Base-by-base conservation (phyloP, 2,797 vertebrate genomes). In the Gephyroberyx darwinii region DNA sequence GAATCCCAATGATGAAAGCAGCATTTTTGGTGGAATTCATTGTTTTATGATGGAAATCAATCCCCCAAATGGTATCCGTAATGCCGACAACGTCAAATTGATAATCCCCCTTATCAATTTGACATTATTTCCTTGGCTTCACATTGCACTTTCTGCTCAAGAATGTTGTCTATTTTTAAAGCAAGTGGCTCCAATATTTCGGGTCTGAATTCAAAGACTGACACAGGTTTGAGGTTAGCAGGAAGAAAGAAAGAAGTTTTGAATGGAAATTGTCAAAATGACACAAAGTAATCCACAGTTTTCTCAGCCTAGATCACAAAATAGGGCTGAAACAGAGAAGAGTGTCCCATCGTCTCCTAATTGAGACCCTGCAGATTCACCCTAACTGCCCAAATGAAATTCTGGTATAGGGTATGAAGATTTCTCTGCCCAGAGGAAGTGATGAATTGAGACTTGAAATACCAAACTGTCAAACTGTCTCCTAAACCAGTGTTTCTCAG, bases 1-100 rank as follows among this genome's bases (percentile, higher is more conserved):
- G 82, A 86, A 86, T 87, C 76, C 70, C 64, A 84, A 86, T 82
- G 75, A 60, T 65, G 9, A 55, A 74, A 82, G 52, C 20, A 7
- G 16, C 12, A 35, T 43, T 59, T 26, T 61, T n/a, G 53, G 45
- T 68, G 59, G 71, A 76, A 78, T 65, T 50, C 41, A 60, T 75
- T 69, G 52, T 76, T 81, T 65, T 60, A 60, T 66, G 8, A 63
- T 58, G 65, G 53, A 13, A 69, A 64, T 72, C n/a, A 64, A 75
- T 70, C 54, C 71, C 71, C 82, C 8, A 72, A 73, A 75, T 68
- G 57, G 48, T 54, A 62, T 56, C 55, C 74, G 62, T 81, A 58
- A 61, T 79, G 52, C 61, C 39, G 41, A 59, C 55, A 26, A 26
- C 39, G 41, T 62, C 55, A 26, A 26, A 26, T 26, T 47, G 53